Conservation (phyloP, 2,888 invertebrate genomes). For the Euzetes globulus region DNA sequence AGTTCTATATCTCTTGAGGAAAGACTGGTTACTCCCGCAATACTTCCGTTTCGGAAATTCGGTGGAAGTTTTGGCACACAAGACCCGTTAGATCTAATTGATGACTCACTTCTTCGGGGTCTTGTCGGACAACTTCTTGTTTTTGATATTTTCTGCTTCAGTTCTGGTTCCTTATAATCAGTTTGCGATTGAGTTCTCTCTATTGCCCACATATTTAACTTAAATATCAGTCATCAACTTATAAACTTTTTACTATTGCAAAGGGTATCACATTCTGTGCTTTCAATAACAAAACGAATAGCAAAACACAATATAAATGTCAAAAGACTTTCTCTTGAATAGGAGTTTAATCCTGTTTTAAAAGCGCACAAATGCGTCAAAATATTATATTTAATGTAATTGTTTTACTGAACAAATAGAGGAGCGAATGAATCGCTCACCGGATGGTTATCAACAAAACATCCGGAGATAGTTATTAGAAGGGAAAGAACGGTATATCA, state of each 20-base stretch:
- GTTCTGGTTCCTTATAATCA: not conserved
- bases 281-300: not conserved
- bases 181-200: slow-evolving; percentile 19
- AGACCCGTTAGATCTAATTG: not conserved
- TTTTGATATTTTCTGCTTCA: not conserved
- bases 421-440: not conserved
- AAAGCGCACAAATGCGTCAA: not conserved
- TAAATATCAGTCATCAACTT: not conserved
- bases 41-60: not conserved
- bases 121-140: not conserved
- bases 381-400: not conserved
- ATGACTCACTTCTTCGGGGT: not conserved
- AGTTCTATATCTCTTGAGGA: slow-evolving; percentile 7
- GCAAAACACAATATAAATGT: not conserved
- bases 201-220: not conserved
- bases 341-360: slow-evolving; percentile 18
- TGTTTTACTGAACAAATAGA: not conserved
- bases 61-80: slow-evolving; percentile 1
- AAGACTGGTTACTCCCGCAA: not conserved
- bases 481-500: not conserved
- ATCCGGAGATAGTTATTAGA: slow-evolving; percentile 2
- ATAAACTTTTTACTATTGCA: not conserved
- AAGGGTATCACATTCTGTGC: not conserved
- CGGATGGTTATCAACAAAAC: slow-evolving; percentile 18
- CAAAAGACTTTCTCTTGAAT: not conserved